Evolutionary conservation across 2,888 invertebrate species (phyloP), one percentile per base, ranked within the genome.

Genomic region (Drosophila setosimentum): DNA sequence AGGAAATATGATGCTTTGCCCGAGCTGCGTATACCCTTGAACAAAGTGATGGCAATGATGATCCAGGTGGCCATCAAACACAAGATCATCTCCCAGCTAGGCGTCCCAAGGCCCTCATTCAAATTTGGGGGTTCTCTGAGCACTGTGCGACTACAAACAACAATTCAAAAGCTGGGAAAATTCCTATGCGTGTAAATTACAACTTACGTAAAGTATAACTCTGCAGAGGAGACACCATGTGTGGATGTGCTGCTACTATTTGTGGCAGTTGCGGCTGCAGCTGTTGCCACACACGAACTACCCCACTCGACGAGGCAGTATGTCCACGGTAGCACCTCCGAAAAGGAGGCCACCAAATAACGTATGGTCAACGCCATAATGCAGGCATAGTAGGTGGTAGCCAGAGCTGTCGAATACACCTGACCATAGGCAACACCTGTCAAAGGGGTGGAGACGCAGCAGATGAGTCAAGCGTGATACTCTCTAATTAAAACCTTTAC

Each of bases 1-100:
- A 96, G 94, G 82, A 96, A 95, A 86, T 96, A 96, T 1, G 96
- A 95, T 0, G 94, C 95, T 87, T 95, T 95, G 59, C 95, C 95
- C 1, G 95, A 94, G 75, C 94, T 94, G 74, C 94, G 94, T 42
- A 95, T 94, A 1, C 95, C 95, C 67, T 94, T 94, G 1, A 94
- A 92, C 2, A 95, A 88, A 3, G 94, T 93, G 0, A 93, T 86
- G 55, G 94, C 94, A 27, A 95, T 94, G 37, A 94, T 91, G 7
- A 93, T 70, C 95, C 95, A 95, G 0, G 95, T 94, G 50, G 92
- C 84, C 3, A 94, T 74, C 1, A 95, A 91, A 54, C 95, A 95
- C 0, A 94, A 65, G 0, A 94, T 92, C 73, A 95, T 89, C 73
- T 93, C 93, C 94, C 94, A 94, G 70, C 94, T 94, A 0, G 95